Conservation (phyloP, 2,888 invertebrate species). For the Encarsia formosa region DNA sequence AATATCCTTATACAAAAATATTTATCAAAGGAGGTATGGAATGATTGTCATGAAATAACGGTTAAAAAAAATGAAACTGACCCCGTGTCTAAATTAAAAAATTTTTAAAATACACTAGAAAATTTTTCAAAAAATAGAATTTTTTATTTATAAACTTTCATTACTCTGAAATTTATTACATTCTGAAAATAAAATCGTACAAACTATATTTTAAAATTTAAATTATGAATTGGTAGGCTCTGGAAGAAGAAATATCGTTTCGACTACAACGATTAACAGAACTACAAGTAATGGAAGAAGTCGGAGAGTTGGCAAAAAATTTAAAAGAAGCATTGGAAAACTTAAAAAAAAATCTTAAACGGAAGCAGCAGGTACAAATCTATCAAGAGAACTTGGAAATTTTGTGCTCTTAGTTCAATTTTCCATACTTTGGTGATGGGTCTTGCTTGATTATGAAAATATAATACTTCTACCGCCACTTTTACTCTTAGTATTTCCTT, state of each 20-base stretch:
- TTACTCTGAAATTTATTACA: not conserved
- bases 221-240: constrained; percentile 33
- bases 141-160: too few species aligned
- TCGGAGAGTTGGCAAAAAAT: constrained; percentile 39
- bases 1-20: too few species aligned
- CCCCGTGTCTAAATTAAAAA: too few species aligned
- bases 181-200: too few species aligned
- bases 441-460: constrained; percentile 35
- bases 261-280: constrained; percentile 40
- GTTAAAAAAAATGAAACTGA: too few species aligned
- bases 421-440: constrained; percentile 41
- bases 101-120: too few species aligned
- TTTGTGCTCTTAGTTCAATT: constrained; percentile 40
- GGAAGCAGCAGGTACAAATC: constrained; percentile 49
- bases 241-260: constrained; percentile 42
- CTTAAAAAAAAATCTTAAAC: constrained; percentile 37
- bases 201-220: too few species aligned
- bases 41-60: too few species aligned
- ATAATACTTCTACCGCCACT: not conserved
- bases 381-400: constrained; percentile 41
- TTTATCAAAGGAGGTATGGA: too few species aligned
- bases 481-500: constrained; percentile 21
- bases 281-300: constrained; percentile 44
- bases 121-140: too few species aligned
- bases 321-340: constrained; percentile 43